A percentile compares a stretch with the other conserved stretches of the same genome.
phyloP scores from a whole-genome alignment of 2,797 vertebrate species.

The Diglossa cyanea region DNA sequence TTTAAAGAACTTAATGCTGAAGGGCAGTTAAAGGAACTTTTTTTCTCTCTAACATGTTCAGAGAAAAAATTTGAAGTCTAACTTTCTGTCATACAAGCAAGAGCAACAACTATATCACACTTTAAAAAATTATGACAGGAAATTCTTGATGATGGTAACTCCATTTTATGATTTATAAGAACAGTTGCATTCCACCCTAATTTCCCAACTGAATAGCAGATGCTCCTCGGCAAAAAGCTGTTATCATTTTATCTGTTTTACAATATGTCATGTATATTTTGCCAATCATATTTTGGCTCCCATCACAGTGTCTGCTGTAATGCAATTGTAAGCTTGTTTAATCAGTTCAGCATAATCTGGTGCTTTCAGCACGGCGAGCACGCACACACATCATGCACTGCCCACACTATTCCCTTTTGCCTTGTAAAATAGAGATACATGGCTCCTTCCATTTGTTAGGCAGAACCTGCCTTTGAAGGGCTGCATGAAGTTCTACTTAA shows the following conservation, averaged over 20 bases:
- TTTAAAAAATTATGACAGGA: slow-evolving; percentile 26
- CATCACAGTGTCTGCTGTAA: slow-evolving; percentile 46
- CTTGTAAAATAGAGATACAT: neutral
- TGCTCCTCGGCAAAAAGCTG: slow-evolving; percentile 69
- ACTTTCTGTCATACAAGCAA: neutral
- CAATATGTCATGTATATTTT: slow-evolving; percentile 69
- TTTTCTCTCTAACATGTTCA: neutral
- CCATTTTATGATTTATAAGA: slow-evolving; percentile 54
- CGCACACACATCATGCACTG: neutral
- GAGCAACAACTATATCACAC: neutral
- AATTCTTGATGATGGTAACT: slow-evolving; percentile 27
- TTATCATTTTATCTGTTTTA: slow-evolving; percentile 60
- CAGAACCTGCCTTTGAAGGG: neutral
- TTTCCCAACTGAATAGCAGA: slow-evolving; percentile 73
- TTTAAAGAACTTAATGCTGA: neutral
- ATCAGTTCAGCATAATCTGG: slow-evolving; percentile 56
- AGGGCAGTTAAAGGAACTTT: neutral
- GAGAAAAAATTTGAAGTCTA: neutral
- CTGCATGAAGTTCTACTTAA: slow-evolving; percentile 15
- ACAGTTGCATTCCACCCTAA: slow-evolving; percentile 55
- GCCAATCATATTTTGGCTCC: slow-evolving; percentile 71
- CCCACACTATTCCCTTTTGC: slow-evolving; percentile 17
- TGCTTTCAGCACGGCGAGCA: neutral
- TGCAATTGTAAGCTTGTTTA: slow-evolving; percentile 30
- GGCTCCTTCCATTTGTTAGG: neutral